Base-by-base conservation (phyloP, 2,113 vertebrate genomes). In the Oryzias celebensis region DNA sequence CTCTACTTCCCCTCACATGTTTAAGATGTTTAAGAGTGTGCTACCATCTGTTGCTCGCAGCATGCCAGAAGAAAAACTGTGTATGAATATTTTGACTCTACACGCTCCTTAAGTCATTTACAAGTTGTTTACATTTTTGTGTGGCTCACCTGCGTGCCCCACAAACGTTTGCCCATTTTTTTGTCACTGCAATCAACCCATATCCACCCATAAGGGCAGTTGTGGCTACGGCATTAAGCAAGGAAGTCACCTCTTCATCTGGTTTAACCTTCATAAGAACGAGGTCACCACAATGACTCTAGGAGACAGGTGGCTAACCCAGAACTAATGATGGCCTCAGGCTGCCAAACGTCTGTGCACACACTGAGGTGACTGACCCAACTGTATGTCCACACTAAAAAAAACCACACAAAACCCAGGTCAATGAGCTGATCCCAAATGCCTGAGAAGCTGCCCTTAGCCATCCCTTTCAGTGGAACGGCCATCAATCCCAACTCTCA, bases 231-330 rank as follows among this genome's bases (percentile, higher is more conserved):
- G 10, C 36, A 24, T 62, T 22, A 14, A 3, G 18, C 10, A 12
- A 48, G 26, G 16, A 24, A 50, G 58, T 77, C 28, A 48, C 53
- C 48, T 62, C 52, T 47, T 16, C 3, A 45, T 58, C 49, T 62
- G 65, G 52, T 58, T 69, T 75, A 77, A 87, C 81, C 80, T 89
- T 80, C 62, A 71, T 58, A 31, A 20, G 67, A 80, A 81, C 53
- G 62, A 78, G 82, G 78, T 82, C 78, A 65, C 15, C 3, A n/a
- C 62, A 81, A 77, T 61, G 78, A 71, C 62, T 57, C 45, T 16
- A 7, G 24, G 67, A 66, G 77, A 75, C 85, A 88, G 79, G 81
- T 81, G 79, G 79, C 78, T 67, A 68, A 69, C 76, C 64, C 53
- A 2, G 4, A 31, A 31, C 31, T 73, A 66, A 71, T 65, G 36